A percentile compares a stretch with the other conserved stretches of the same genome.
These are phyloP conservation scores for Papilio elwesi DNA, from an alignment of 2,888 invertebrate genomes.

Conservation along the genomic window DNA sequence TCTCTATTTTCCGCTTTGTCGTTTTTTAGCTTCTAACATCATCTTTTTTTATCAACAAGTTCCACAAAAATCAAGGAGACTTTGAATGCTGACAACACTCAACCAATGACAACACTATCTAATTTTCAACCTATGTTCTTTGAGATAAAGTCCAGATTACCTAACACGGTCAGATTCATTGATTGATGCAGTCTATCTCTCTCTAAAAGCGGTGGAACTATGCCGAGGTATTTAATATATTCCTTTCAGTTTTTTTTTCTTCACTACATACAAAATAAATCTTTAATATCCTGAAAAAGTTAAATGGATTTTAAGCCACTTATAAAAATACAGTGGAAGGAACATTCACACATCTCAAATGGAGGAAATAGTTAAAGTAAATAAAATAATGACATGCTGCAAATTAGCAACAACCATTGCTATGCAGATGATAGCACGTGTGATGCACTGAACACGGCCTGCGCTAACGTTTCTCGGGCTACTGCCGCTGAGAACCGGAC, in stretches of 20 bases:
- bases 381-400: too few relatives aligned
- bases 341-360: too few relatives aligned
- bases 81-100: slow-evolving; percentile 43
- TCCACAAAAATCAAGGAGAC: slow-evolving; percentile 37
- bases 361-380: too few relatives aligned
- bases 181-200: slow-evolving; percentile 21
- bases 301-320: background rate
- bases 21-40: too few relatives aligned
- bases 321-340: background rate
- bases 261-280: background rate
- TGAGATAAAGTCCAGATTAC: background rate
- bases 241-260: slow-evolving; percentile 1
- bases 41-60: background rate
- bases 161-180: background rate
- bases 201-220: slow-evolving; percentile 33
- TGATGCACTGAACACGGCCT: too few relatives aligned
- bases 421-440: too few relatives aligned
- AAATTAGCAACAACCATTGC: too few relatives aligned
- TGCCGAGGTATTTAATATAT: slow-evolving; percentile 10
- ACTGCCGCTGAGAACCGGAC: too few relatives aligned
- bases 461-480: too few relatives aligned
- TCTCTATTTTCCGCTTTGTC: too few relatives aligned
- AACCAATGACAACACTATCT: background rate
- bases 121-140: background rate
- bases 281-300: background rate